These are phyloP conservation scores for Salvelinus namaycush DNA, from an alignment of 2,113 vertebrate species.

Conservation along the genomic window DNA sequence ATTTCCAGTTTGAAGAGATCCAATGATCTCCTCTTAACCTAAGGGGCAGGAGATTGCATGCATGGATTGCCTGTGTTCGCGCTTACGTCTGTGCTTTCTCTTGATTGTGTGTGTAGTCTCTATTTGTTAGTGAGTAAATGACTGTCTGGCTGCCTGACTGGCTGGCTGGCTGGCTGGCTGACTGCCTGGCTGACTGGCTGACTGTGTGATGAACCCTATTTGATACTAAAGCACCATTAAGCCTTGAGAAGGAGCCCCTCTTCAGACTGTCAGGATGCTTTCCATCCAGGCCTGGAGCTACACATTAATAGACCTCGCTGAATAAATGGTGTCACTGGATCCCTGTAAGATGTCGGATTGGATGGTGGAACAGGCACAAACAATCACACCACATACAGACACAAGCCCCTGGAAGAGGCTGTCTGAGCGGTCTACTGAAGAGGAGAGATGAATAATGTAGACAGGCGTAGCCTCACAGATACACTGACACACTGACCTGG, in stretches of 20 bases:
- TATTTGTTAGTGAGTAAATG: constrained; percentile 5
- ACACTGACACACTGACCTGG: constrained; percentile 21
- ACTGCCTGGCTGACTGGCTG: background rate
- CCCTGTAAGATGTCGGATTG: constrained; percentile 17
- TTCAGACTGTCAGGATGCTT: background rate
- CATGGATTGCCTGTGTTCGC: background rate
- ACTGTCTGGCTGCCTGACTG: background rate
- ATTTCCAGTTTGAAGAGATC: constrained; percentile 60
- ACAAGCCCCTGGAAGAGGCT: background rate
- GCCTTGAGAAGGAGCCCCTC: constrained; percentile 17
- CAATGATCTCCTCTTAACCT: constrained; percentile 55
- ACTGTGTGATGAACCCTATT: constrained; percentile 11
- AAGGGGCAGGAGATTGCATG: constrained; percentile 11
- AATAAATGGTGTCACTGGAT: constrained; percentile 58
- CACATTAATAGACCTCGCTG: constrained; percentile 52
- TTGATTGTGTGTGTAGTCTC: constrained; percentile 6
- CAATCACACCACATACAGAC: too few species aligned
- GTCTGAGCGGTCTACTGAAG: constrained; percentile 45
- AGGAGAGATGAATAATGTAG: constrained; percentile 63
- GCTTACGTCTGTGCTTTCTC: background rate
- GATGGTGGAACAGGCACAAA: constrained; percentile 13
- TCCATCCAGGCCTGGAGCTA: constrained; percentile 30
- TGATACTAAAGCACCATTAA: constrained; percentile 32
- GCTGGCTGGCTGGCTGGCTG: background rate
- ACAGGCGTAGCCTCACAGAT: constrained; percentile 41